These are phyloP conservation scores for Archilochus colubris DNA, from an alignment of 2,113 vertebrate species.

Conservation along the genomic window DNA sequence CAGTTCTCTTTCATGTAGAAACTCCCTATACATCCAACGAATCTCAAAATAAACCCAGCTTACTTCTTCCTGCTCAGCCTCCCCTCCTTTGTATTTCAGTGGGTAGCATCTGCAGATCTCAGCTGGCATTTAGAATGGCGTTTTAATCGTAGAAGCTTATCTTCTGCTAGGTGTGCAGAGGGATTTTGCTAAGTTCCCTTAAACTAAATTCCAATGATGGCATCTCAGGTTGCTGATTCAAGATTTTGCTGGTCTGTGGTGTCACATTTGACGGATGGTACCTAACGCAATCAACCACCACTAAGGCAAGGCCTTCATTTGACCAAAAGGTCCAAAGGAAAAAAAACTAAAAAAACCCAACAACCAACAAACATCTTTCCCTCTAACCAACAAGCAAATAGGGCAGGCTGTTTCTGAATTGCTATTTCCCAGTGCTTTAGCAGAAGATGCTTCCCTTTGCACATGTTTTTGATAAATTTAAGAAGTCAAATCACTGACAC, in stretches of 20 bases:
- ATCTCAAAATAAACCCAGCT: conserved; percentile 2
- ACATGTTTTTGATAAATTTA: conserved; percentile 92
- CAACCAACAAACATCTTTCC: neutral
- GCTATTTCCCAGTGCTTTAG: conserved; percentile 61
- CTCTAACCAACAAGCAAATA: neutral
- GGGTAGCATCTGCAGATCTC: conserved; percentile 33
- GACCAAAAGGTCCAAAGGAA: conserved; percentile 15
- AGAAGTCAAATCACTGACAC: conserved; percentile 91
- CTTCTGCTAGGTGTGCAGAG: conserved; percentile 59
- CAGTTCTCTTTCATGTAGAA: neutral
- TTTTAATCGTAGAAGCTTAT: conserved; percentile 73
- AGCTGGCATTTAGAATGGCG: conserved; percentile 37
- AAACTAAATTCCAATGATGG: conserved; percentile 82
- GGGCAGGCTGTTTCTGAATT: conserved; percentile 50
- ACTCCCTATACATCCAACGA: neutral
- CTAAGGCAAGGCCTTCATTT: conserved; percentile 68
- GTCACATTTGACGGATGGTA: conserved; percentile 89
- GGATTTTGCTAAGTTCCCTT: conserved; percentile 77
- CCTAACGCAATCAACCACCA: conserved; percentile 84
- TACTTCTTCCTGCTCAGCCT: neutral
- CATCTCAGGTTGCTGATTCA: conserved; percentile 82
- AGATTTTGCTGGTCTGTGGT: conserved; percentile 75
- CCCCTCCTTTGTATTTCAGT: conserved; percentile 17
- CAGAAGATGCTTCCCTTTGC: conserved; percentile 77
- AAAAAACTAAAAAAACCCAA: neutral